phyloP scores from a whole-genome alignment of 2,888 invertebrate genomes.

The Lepas anatifera region DNA sequence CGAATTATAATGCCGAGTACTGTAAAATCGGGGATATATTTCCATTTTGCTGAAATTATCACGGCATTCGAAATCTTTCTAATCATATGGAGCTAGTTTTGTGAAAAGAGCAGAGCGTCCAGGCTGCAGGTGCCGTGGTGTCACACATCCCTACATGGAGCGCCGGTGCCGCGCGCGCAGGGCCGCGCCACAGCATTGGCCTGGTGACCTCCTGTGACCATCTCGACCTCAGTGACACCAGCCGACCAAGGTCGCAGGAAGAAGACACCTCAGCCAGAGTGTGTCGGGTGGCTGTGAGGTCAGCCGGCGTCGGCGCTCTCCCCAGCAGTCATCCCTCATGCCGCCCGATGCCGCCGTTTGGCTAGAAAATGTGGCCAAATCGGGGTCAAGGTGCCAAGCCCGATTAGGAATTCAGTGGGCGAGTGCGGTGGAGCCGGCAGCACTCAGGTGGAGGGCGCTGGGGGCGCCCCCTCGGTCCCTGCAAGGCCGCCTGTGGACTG shows the following conservation, averaged over 20 bases:
- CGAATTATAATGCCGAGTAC: too few relatives aligned
- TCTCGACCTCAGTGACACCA: not conserved
- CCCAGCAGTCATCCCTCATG: not conserved
- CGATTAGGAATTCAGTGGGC: not conserved
- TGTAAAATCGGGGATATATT: too few relatives aligned
- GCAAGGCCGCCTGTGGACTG: not conserved
- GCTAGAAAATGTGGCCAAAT: constrained; percentile 7
- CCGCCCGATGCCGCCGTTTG: not conserved
- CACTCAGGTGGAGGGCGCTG: too few relatives aligned
- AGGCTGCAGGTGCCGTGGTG: too few relatives aligned
- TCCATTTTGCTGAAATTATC: too few relatives aligned
- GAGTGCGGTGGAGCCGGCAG: not conserved
- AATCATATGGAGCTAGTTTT: too few relatives aligned
- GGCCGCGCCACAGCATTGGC: not conserved
- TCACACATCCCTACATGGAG: not conserved
- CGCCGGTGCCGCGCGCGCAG: too few relatives aligned
- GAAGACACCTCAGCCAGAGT: not conserved
- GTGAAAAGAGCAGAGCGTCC: too few relatives aligned
- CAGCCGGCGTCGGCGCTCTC: not conserved
- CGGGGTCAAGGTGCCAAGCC: not conserved
- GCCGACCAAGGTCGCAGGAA: not conserved
- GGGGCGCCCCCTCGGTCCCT: not conserved
- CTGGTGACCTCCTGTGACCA: not conserved
- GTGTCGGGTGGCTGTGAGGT: too few relatives aligned
- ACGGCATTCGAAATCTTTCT: too few relatives aligned